These are phyloP conservation scores for Todiramphus chloris DNA, from an alignment of 2,113 vertebrate genomes.

Conservation along the genomic window DNA sequence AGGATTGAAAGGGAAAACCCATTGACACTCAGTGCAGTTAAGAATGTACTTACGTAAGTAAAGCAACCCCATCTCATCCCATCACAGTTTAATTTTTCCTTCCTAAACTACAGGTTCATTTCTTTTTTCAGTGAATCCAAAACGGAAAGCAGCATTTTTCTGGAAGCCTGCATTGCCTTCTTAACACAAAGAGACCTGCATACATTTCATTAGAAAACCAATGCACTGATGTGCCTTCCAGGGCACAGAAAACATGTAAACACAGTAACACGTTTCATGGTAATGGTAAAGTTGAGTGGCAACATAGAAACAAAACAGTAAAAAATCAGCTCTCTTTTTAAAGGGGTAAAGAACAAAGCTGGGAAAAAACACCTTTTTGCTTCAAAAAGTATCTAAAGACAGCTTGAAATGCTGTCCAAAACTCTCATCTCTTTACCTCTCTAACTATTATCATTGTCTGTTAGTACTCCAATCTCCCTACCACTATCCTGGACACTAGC, in stretches of 20 bases:
- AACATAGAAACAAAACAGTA: neutral
- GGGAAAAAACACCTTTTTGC: neutral
- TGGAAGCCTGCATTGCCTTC: neutral
- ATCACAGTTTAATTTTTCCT: neutral
- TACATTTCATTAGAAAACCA: neutral
- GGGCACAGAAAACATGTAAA: neutral
- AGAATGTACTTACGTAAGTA: neutral
- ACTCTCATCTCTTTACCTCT: neutral
- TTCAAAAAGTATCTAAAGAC: neutral
- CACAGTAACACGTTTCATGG: fast-evolving
- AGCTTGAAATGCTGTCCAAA: neutral
- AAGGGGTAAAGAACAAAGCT: neutral
- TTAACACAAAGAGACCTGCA: neutral
- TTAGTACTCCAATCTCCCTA: neutral
- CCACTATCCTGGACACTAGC: neutral
- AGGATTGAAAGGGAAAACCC: neutral
- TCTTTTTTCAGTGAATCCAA: neutral
- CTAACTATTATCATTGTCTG: neutral
- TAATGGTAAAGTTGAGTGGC: neutral
- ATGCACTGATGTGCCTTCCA: neutral
- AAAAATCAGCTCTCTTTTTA: neutral
- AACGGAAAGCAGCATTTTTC: neutral
- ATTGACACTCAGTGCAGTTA: neutral
- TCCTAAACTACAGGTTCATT: neutral
- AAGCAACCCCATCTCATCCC: neutral